Conservation (phyloP, 1,140 invertebrate genomes). For the Lepidostoma basale region DNA sequence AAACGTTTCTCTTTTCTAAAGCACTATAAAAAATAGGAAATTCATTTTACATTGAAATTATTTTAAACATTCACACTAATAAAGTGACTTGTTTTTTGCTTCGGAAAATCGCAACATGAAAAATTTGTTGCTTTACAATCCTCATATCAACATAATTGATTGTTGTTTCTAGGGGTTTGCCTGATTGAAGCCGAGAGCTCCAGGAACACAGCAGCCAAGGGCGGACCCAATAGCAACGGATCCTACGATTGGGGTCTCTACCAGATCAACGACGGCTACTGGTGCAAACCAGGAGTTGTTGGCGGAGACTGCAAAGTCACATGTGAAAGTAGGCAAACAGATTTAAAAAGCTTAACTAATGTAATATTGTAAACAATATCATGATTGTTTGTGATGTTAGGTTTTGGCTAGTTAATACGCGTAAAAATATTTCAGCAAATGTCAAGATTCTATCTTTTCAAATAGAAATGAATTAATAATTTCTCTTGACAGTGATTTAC, state of each 20-base stretch:
- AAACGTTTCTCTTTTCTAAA: too few relatives aligned
- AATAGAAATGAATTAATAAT: too few relatives aligned
- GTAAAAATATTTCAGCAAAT: too few relatives aligned
- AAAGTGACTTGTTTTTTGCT: too few relatives aligned
- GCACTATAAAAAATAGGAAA: too few relatives aligned
- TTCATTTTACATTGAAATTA: too few relatives aligned
- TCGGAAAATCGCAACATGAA: too few relatives aligned
- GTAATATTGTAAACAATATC: background rate
- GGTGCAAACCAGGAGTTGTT: constrained; percentile 54
- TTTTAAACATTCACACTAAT: too few relatives aligned
- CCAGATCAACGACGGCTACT: constrained; percentile 65
- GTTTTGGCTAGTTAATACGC: too few relatives aligned
- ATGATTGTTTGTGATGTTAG: background rate
- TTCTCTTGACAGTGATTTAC: too few relatives aligned
- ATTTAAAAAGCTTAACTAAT: background rate
- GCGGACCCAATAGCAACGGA: constrained; percentile 58
- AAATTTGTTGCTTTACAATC: too few relatives aligned
- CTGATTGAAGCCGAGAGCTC: constrained; percentile 62
- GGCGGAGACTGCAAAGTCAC: constrained; percentile 49
- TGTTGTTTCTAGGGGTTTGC: constrained; percentile 60
- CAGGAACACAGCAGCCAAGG: constrained; percentile 54
- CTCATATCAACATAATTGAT: background rate
- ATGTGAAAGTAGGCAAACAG: constrained; percentile 48
- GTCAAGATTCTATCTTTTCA: too few relatives aligned
- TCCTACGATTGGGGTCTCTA: constrained; percentile 65